These are phyloP conservation scores for Microplitis manilae DNA, from an alignment of 2,888 invertebrate genomes.

Conservation along the genomic window DNA sequence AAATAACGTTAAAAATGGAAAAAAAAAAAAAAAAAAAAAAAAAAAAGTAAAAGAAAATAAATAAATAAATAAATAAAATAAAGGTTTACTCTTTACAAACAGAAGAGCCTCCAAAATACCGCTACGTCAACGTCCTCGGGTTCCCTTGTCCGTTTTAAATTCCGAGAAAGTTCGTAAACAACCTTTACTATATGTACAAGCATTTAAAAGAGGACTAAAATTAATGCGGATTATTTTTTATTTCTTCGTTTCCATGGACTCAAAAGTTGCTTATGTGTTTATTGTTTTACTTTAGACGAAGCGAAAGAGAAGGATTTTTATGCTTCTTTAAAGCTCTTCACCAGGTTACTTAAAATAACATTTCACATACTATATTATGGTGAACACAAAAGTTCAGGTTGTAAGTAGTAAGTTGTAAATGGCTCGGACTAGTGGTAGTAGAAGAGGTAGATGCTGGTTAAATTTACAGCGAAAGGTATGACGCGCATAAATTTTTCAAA, in stretches of 20 bases:
- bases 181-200: neutral
- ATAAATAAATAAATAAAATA: conserved; percentile 14
- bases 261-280: neutral
- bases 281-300: neutral
- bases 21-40: neutral
- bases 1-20: neutral
- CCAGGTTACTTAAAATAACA: neutral
- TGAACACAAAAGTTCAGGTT: neutral
- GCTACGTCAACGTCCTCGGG: conserved; percentile 42
- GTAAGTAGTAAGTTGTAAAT: conserved; percentile 44
- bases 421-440: neutral
- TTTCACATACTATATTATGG: neutral
- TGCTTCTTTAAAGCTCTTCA: neutral
- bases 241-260: too few species aligned
- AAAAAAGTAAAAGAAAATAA: neutral
- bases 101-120: conserved; percentile 29
- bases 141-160: conserved; percentile 35
- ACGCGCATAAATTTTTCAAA: conserved; percentile 55
- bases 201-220: neutral
- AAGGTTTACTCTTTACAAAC: conserved; percentile 26
- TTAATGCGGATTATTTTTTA: too few species aligned
- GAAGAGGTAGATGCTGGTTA: conserved; percentile 46
- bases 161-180: conserved; percentile 36
- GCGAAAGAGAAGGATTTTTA: neutral
- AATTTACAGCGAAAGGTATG: conserved; percentile 56